Base-by-base conservation (phyloP, 2,113 vertebrate genomes). In the Naja naja region DNA sequence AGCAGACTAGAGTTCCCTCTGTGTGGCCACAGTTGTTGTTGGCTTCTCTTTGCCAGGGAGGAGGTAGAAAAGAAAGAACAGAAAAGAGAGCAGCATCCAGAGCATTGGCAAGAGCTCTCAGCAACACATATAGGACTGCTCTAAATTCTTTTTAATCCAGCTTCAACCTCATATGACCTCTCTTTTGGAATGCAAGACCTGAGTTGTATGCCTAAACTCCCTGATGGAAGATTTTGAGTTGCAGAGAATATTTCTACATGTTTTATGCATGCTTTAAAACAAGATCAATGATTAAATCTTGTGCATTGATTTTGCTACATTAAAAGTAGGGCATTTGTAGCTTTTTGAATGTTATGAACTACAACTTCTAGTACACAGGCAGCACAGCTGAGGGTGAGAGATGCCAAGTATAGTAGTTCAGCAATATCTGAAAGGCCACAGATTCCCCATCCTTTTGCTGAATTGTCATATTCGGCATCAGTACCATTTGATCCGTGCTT, bases 1-100 rank as follows among this genome's bases (percentile, higher is more conserved):
- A 92, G 86, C 91, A 92, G 91, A 92, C 91, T 92, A 94, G 93
- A 94, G 85, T 92, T 94, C 91, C 93, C 49, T 94, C 93, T 92
- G 91, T 92, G 93, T 92, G 93, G 93, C 91, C 89, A 92, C 89
- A 88, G 93, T 90, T 90, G 91, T 92, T 94, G 58, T 90, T 94
- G 93, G 93, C 93, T 88, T 88, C 91, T n/a, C 39, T 52, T 90
- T 92, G 89, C 91, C 91, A 92, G 89, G 86, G 89, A 58, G 85
- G 85, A 90, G 89, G 91, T 90, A 92, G 85, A 94, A 81, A 87
- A 94, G 93, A 92, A 90, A 43, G 60, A 89, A 90, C 89, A 88
- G 91, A 88, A 90, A 92, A 74, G 58, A 90, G 85, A 58, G 89
- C 89, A 81, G 85, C 91, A 45, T 74, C 88, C 88, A 92, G 81